phyloP scores from a whole-genome alignment of 2,888 invertebrate genomes.

The Spialia ferax region DNA sequence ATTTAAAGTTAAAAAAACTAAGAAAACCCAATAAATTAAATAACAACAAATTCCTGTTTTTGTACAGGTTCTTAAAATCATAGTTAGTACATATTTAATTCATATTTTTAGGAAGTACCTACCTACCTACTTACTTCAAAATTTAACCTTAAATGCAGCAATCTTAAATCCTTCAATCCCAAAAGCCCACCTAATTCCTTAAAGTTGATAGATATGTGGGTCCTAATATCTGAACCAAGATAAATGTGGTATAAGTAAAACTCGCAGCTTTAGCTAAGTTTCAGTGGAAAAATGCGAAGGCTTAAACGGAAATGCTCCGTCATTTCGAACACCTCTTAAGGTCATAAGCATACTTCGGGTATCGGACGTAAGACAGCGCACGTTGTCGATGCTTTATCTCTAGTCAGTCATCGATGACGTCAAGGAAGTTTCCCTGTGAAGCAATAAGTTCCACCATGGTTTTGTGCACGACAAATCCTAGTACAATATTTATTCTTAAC shows the following conservation, averaged over 20 bases:
- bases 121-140: background rate
- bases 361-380: constrained; percentile 4
- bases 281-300: constrained; percentile 21
- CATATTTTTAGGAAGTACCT: too few relatives aligned
- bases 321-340: constrained; percentile 19
- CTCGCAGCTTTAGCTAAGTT: background rate
- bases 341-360: constrained; percentile 15
- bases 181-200: background rate
- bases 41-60: too few relatives aligned
- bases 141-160: background rate
- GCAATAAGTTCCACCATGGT: constrained; percentile 1
- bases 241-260: background rate
- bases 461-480: background rate
- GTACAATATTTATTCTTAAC: background rate
- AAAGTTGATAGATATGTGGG: background rate
- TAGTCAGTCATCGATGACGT: constrained; percentile 25
- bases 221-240: background rate
- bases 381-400: background rate
- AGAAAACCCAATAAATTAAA: background rate
- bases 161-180: background rate
- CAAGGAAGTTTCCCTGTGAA: constrained; percentile 19
- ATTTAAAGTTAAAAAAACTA: background rate
- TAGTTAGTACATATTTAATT: too few relatives aligned
- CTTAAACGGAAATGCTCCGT: constrained; percentile 28
- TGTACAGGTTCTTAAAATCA: too few relatives aligned